Percentiles rank a stretch among this genome's conserved stretches.
These are phyloP conservation scores for Colletes latitarsis DNA, from an alignment of 1,140 invertebrate genomes.

Conservation along the genomic window DNA sequence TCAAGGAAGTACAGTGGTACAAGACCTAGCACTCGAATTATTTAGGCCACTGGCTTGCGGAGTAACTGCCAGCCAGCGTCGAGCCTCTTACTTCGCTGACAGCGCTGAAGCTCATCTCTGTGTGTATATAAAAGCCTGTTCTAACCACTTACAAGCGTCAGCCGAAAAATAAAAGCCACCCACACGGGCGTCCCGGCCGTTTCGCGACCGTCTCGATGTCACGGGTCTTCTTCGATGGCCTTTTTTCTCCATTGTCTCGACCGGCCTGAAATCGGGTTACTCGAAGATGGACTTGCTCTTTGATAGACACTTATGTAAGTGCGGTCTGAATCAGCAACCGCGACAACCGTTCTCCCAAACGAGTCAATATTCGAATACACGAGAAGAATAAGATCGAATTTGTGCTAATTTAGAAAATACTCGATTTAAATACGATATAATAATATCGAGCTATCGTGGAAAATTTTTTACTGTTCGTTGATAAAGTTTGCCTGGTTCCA, in stretches of 20 bases:
- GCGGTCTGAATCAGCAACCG: too few relatives aligned
- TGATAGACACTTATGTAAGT: not conserved
- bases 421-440: too few relatives aligned
- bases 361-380: too few relatives aligned
- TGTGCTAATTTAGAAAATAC: too few relatives aligned
- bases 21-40: slow-evolving; percentile 53
- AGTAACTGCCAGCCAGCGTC: slow-evolving; percentile 44
- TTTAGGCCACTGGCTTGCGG: slow-evolving; percentile 54
- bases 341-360: too few relatives aligned
- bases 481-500: too few relatives aligned
- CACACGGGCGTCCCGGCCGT: slow-evolving; percentile 5
- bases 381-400: too few relatives aligned
- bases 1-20: slow-evolving; percentile 22
- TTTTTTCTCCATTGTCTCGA: not conserved
- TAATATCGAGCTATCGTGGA: too few relatives aligned
- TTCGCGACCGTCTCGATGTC: slow-evolving; percentile 24
- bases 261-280: slow-evolving; percentile 6
- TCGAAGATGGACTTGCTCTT: not conserved
- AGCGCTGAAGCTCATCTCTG: slow-evolving; percentile 53
- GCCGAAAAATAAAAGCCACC: slow-evolving; percentile 53
- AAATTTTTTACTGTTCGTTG: not conserved
- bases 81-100: slow-evolving; percentile 57
- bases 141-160: slow-evolving; percentile 49
- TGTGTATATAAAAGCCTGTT: slow-evolving; percentile 28
- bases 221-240: not conserved